These are phyloP conservation scores for Rapana venosa DNA, from an alignment of 2,888 invertebrate species.

Conservation along the genomic window DNA sequence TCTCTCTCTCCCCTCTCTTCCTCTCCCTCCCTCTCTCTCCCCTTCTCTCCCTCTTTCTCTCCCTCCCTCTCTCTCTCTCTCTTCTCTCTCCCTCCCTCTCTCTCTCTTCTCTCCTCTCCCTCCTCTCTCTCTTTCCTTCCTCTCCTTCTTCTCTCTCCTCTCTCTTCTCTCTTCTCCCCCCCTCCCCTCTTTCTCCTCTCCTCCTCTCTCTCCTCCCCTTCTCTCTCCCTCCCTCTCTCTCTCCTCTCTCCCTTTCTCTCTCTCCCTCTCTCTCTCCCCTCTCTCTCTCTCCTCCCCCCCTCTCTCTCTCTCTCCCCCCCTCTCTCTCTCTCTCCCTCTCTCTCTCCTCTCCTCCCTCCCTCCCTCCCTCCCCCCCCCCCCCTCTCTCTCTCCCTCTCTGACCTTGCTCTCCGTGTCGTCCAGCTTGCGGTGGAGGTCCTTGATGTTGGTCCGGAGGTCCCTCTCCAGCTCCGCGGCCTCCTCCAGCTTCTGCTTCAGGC, in stretches of 20 bases:
- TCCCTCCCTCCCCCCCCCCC: neutral
- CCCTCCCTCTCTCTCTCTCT: neutral
- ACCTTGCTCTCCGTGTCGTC: slow-evolving; percentile 83
- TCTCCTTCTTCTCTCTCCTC: neutral
- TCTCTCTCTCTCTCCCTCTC: neutral
- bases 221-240: neutral
- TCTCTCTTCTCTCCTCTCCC: neutral
- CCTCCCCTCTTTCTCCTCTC: neutral
- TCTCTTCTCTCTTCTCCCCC: neutral
- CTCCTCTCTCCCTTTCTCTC: neutral
- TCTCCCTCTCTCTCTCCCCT: neutral
- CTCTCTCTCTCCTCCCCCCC: neutral
- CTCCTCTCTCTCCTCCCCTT: neutral
- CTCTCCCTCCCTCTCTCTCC: neutral
- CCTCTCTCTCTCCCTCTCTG: neutral
- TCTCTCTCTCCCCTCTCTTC: neutral
- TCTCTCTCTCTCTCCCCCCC: neutral
- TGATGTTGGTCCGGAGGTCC: slow-evolving; percentile 86
- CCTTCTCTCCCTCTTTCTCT: neutral
- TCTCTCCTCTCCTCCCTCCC: neutral
- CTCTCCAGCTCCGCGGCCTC: slow-evolving; percentile 86
- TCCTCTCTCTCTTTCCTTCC: neutral
- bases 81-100: neutral
- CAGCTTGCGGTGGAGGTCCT: slow-evolving; percentile 90
- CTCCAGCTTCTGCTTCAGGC: slow-evolving; percentile 89